phyloP scores from a whole-genome alignment of 2,888 invertebrate genomes.

The Mimumesa dahlbomi region DNA sequence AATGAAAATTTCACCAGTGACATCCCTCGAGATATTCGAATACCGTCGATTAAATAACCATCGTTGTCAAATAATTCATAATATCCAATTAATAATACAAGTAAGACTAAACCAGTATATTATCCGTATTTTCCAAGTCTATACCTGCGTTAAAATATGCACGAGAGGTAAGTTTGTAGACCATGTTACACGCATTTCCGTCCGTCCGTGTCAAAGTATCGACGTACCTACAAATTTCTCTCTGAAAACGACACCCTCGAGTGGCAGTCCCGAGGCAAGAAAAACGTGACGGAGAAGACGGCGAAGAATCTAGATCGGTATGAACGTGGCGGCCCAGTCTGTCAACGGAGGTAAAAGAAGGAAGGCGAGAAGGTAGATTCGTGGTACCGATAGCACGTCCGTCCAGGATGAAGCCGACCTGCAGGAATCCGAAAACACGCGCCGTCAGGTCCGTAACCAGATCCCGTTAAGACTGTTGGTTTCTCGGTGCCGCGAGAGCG shows the following conservation, averaged over 20 bases:
- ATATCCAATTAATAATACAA: too few species aligned
- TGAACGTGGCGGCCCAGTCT: slow-evolving; percentile 30
- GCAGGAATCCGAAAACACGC: slow-evolving; percentile 66
- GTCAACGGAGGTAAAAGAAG: slow-evolving; percentile 42
- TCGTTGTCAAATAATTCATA: too few species aligned
- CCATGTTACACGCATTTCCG: not conserved
- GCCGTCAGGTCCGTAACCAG: slow-evolving; percentile 67
- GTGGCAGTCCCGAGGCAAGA: not conserved
- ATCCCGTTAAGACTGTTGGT: slow-evolving; percentile 68
- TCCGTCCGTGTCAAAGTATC: not conserved
- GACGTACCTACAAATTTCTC: not conserved
- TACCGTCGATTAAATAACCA: too few species aligned
- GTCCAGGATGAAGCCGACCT: slow-evolving; percentile 39
- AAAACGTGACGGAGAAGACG: slow-evolving; percentile 1
- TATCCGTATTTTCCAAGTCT: too few species aligned
- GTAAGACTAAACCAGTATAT: too few species aligned
- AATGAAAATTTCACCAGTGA: too few species aligned
- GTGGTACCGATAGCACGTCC: slow-evolving; percentile 57
- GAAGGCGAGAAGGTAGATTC: slow-evolving; percentile 56
- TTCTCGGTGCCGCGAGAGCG: slow-evolving; percentile 51
- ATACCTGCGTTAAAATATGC: too few species aligned
- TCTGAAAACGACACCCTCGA: not conserved
- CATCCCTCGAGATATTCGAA: too few species aligned
- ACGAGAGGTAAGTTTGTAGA: too few species aligned
- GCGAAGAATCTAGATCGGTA: slow-evolving; percentile 51